Base-by-base conservation (phyloP, 2,113 vertebrate genomes). In the Xiphias gladius region DNA sequence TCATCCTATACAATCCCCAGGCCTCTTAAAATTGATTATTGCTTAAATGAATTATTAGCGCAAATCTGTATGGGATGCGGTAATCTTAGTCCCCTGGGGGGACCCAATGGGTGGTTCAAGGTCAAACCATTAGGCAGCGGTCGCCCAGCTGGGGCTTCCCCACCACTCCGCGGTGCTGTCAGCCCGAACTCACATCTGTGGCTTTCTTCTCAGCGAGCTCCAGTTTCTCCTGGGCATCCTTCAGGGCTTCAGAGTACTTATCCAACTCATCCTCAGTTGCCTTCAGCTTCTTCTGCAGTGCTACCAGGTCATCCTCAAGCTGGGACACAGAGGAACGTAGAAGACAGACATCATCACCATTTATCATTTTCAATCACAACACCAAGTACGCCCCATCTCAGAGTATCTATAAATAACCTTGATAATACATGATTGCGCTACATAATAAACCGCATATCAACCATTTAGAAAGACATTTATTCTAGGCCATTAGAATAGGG, bases 141-240 rank as follows among this genome's bases (percentile, higher is more conserved):
- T 16, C 37, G 37, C 35, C 63, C 65, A 11, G 43, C 24, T 32
- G 30, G 37, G 46, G 46, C 28, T 26, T 69, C 67, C 75, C 26
- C 68, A 70, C 73, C 26, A 28, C 13, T 43, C 55, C 41, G 14
- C 22, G 50, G 41, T 30, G 35, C 48, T 50, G 10, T 76, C 24
- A 32, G 11, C 14, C 59, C 65, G 79, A 79, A 98, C 98, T 99
- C 96, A 99, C 98, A 90, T 99, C 98, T 67, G 96, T 94, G 93
- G 98, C 98, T 90, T 99, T 99, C 96, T 98, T 99, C 94, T 99
- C 98, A 41, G 98, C 98, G 76, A 99, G 92, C 92, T 99, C 98
- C 96, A 99, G 94, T 95, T 99, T 99, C 96, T 99, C 98, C 95
- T 99, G 98, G 87, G 98, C 98, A 95, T 99, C 98, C 96, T 99